These are phyloP conservation scores for Synodontis membranacea DNA, from an alignment of 2,113 vertebrate genomes.

Conservation along the genomic window DNA sequence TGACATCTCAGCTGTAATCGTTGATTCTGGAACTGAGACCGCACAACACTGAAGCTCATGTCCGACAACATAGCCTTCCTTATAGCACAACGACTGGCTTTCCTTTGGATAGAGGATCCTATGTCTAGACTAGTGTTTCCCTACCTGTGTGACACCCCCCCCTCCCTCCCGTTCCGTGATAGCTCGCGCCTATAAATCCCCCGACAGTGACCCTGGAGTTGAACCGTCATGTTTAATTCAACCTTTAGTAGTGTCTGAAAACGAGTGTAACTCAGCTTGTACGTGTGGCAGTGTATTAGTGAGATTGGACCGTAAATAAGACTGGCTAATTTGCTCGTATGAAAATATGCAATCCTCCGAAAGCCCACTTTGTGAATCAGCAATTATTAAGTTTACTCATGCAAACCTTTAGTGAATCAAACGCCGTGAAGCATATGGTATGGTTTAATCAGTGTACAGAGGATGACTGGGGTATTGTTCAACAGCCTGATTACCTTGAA, in stretches of 20 bases:
- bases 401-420: neutral
- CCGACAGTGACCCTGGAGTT: neutral
- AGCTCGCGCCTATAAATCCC: too few species aligned
- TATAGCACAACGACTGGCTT: neutral
- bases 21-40: too few species aligned
- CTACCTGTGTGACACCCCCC: too few species aligned
- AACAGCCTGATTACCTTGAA: neutral
- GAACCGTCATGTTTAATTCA: neutral
- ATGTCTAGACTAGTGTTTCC: too few species aligned
- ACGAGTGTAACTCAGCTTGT: neutral
- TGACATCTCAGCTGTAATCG: too few species aligned
- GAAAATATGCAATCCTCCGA: neutral
- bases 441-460: neutral
- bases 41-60: too few species aligned
- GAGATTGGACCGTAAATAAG: neutral
- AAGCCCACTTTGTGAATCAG: neutral
- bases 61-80: neutral
- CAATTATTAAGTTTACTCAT: neutral
- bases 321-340: neutral
- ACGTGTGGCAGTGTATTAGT: neutral
- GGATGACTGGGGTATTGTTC: neutral
- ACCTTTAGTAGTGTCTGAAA: neutral
- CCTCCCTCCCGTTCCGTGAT: too few species aligned
- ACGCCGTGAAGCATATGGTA: neutral
- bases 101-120: too few species aligned